Evolutionary conservation across 2,888 invertebrate genomes (phyloP).

Genomic region (Epistrophe eligans): DNA sequence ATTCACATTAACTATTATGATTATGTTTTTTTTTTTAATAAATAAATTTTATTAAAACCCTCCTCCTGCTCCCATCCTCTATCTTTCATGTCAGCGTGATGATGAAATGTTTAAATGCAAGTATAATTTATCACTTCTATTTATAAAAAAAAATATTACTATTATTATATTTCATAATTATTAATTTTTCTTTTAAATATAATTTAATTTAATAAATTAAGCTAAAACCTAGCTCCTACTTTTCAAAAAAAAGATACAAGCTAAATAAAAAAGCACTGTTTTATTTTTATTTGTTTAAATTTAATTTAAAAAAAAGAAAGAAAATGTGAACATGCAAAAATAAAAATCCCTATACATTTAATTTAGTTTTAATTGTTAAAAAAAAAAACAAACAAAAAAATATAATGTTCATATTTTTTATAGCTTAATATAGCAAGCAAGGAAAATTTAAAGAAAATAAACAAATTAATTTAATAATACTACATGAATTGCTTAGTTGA

Average conservation of each 20-base stretch:
- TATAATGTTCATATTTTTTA: conserved; percentile 57
- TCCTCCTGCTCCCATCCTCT: conserved; percentile 19
- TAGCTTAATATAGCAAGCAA: conserved; percentile 59
- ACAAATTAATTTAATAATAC: conserved; percentile 39
- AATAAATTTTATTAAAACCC: conserved; percentile 55
- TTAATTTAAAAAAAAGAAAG: conserved; percentile 20
- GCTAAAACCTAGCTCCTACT: conserved; percentile 72
- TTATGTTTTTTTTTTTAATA: conserved; percentile 42
- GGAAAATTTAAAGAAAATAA: not conserved
- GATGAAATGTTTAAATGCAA: conserved; percentile 66
- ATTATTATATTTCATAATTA: conserved; percentile 65
- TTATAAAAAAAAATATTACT: conserved; percentile 55
- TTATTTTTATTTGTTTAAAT: conserved; percentile 45
- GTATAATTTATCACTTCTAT: conserved; percentile 70
- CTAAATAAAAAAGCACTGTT: conserved; percentile 58
- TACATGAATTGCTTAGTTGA: conserved; percentile 49
- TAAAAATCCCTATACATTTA: conserved; percentile 65
- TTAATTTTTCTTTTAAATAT: conserved; percentile 61
- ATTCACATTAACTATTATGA: conserved; percentile 60
- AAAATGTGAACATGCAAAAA: conserved; percentile 37
- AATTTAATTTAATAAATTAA: conserved; percentile 75
- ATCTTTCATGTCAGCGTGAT: conserved; percentile 58
- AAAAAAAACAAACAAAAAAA: conserved; percentile 24
- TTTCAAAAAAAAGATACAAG: conserved; percentile 46
- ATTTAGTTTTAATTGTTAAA: conserved; percentile 63